Conservation (phyloP, 1,140 invertebrate genomes). For the Euschistus heros region DNA sequence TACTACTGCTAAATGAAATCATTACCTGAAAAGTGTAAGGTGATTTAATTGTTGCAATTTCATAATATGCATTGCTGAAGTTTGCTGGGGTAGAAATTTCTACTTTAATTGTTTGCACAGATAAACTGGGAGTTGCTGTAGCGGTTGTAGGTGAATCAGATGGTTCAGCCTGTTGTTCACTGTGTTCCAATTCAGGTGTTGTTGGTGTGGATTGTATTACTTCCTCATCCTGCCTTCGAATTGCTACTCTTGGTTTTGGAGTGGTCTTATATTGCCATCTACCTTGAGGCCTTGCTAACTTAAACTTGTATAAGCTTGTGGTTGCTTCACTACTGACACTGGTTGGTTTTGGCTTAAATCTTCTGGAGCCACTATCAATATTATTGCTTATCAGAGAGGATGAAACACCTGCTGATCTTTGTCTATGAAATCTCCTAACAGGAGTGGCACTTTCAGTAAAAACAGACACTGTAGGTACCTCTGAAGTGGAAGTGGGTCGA, state of each 20-base stretch:
- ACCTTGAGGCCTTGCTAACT: slow-evolving; percentile 61
- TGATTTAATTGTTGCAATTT: slow-evolving; percentile 80
- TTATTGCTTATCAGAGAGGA: slow-evolving; percentile 15
- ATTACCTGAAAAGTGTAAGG: slow-evolving; percentile 76
- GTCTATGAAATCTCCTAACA: slow-evolving; percentile 36
- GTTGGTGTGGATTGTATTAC: slow-evolving; percentile 40
- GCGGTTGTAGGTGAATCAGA: slow-evolving; percentile 30
- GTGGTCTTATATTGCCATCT: slow-evolving; percentile 82
- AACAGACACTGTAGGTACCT: slow-evolving; percentile 49
- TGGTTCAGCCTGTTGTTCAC: slow-evolving; percentile 40
- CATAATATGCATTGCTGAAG: slow-evolving; percentile 70
- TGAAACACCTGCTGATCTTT: slow-evolving; percentile 28
- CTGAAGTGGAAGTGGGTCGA: slow-evolving; percentile 36
- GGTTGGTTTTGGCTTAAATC: slow-evolving; percentile 26
- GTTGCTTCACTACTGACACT: slow-evolving; percentile 32
- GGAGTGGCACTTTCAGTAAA: slow-evolving; percentile 45
- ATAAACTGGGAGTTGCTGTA: slow-evolving; percentile 40
- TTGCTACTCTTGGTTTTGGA: slow-evolving; percentile 70
- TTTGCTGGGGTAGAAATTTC: slow-evolving; percentile 76
- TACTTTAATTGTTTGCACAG: slow-evolving; percentile 66
- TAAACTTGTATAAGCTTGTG: slow-evolving; percentile 58
- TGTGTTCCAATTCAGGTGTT: slow-evolving; percentile 28
- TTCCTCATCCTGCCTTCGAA: slow-evolving; percentile 56
- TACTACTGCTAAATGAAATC: no score
- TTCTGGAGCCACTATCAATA: slow-evolving; percentile 22